Conservation (phyloP, 2,888 invertebrate species). For the Dryobota labecula region DNA sequence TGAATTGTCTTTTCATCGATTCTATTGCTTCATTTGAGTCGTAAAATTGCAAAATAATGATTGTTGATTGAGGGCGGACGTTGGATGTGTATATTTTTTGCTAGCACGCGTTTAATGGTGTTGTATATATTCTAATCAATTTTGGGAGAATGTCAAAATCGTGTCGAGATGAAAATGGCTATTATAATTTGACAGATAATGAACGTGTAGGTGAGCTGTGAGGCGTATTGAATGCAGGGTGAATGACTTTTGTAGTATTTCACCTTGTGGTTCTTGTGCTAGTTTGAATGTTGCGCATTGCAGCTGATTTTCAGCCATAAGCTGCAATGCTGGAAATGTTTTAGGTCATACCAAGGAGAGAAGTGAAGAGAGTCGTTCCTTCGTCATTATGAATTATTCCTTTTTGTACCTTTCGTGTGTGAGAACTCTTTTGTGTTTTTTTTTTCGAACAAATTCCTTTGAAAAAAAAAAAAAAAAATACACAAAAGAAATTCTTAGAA, state of each 20-base stretch:
- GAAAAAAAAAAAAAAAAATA: no score
- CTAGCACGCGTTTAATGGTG: conserved; percentile 32
- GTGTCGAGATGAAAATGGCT: conserved; percentile 51
- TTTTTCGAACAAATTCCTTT: conserved; percentile 28
- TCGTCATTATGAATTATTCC: conserved; percentile 52
- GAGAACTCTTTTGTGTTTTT: conserved; percentile 23
- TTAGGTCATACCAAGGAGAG: conserved; percentile 56
- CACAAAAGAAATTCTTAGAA: no score
- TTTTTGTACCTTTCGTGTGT: conserved; percentile 27
- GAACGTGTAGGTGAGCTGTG: conserved; percentile 44
- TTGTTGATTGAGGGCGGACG: conserved; percentile 60
- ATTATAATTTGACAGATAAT: conserved; percentile 57
- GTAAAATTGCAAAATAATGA: conserved; percentile 71
- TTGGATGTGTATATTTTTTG: conserved; percentile 53
- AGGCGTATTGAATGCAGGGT: conserved; percentile 54
- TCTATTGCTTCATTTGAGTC: conserved; percentile 79
- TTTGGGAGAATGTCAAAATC: conserved; percentile 36
- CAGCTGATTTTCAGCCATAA: conserved; percentile 62
- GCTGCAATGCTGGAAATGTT: conserved; percentile 65
- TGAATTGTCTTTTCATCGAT: conserved; percentile 81
- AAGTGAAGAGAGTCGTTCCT: conserved; percentile 17
- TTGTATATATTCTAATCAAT: conserved; percentile 35
- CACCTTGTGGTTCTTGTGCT: conserved; percentile 59
- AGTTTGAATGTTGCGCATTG: conserved; percentile 67
- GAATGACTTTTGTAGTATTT: conserved; percentile 63